Percentiles rank a stretch among this genome's conserved stretches.
Evolutionary conservation across 2,797 vertebrate genomes (phyloP).

Genomic region (Anabas testudineus): DNA sequence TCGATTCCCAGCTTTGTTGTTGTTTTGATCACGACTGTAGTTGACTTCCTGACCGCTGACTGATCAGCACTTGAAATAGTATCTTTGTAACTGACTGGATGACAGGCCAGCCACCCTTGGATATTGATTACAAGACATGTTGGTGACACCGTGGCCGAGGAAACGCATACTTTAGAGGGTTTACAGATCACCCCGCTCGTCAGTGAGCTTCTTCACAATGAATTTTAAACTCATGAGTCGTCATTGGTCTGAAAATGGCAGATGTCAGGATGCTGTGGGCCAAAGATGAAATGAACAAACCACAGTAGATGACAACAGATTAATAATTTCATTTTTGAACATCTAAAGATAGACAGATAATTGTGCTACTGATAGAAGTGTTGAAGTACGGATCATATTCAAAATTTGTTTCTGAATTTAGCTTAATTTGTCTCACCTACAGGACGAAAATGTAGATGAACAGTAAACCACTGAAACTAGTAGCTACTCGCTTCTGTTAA

Average conservation of each 20-base stretch:
- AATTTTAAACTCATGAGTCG: constrained; percentile 13
- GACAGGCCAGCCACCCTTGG: constrained; percentile 3
- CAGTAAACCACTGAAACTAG: background rate
- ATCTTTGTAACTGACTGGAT: constrained; percentile 32
- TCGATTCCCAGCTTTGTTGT: background rate
- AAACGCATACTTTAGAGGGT: constrained; percentile 10
- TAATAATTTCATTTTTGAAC: background rate
- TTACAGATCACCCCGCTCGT: background rate
- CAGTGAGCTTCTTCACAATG: constrained; percentile 18
- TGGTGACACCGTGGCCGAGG: constrained; percentile 8
- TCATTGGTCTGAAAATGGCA: constrained; percentile 10
- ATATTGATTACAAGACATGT: constrained; percentile 27
- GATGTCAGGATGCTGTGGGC: constrained; percentile 6
- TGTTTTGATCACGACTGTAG: constrained; percentile 2
- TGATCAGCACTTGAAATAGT: constrained; percentile 22
- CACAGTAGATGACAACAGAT: background rate
- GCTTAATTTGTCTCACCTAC: background rate
- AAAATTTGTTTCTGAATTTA: background rate
- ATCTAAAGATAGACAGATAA: background rate
- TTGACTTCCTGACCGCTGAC: constrained; percentile 17
- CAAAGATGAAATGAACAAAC: constrained; percentile 12
- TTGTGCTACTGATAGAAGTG: background rate
- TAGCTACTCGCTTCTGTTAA: background rate
- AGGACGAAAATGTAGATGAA: background rate
- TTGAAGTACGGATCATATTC: too few relatives aligned